Conservation (phyloP, 2,797 vertebrate species). For the Helicolenus hilgendorfi region DNA sequence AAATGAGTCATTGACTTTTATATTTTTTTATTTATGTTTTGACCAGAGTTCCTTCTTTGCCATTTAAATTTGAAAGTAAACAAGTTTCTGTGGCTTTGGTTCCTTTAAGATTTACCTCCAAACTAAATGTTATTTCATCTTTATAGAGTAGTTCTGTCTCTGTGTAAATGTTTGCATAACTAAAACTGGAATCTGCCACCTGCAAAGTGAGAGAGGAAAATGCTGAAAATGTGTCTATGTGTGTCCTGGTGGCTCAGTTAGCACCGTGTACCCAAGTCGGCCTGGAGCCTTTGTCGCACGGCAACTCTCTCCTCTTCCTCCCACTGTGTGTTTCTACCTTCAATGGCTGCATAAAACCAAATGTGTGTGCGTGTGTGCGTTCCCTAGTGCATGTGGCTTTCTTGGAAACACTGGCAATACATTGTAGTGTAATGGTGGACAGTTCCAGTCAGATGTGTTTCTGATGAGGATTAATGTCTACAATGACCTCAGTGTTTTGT, state of each 20-base stretch:
- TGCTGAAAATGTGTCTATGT: neutral
- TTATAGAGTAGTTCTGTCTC: neutral
- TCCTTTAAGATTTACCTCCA: neutral
- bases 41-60: neutral
- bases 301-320: neutral
- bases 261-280: no score
- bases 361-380: no score
- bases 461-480: constrained; percentile 20
- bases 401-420: neutral
- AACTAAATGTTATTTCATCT: neutral
- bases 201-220: neutral
- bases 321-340: neutral
- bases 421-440: neutral
- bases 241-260: neutral
- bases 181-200: neutral
- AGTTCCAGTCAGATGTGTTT: constrained; percentile 9
- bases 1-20: neutral
- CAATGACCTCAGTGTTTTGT: constrained; percentile 4
- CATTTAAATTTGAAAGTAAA: neutral
- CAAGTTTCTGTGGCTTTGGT: neutral
- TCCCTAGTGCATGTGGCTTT: neutral
- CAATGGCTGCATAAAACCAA: neutral
- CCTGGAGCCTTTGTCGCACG: neutral
- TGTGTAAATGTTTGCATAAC: neutral
- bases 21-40: neutral